Base-by-base conservation (phyloP, 2,888 invertebrate species). In the Choreutis nemorana region DNA sequence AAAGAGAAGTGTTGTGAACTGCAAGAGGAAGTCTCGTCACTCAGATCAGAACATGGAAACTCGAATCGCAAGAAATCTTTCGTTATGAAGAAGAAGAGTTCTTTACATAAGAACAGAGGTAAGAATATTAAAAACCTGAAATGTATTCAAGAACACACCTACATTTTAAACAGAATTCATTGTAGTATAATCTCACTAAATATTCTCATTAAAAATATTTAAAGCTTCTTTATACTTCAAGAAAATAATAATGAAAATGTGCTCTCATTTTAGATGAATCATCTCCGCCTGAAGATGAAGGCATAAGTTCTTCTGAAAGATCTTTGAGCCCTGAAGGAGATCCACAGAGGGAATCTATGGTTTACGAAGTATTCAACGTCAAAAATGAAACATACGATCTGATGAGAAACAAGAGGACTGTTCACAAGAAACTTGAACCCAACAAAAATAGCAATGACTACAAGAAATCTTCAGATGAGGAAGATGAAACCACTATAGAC, bases 271-370 rank as follows among this genome's bases (percentile, higher is more conserved):
- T 51, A 84, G 84, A 80, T 47, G 84, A 83, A 49, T 87, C 87
- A 23, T 88, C 90, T 4, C 90, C 91, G 40, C 89, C 89, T 21
- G 91, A 92, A 67, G 92, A 92, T 51, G 92, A 92, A 78, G 92
- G 92, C 4, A 93, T 93, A 41, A 91, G 91, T 49, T 91, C 91
- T 5, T 91, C 91, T 0, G 92, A 92, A 55, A 79, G 87, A 41
- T 90, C 90, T 22, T 71, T 89, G 23, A 89, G 88, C 35, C 90
- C 90, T 1, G 89, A 89, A 51, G 83, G 84, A 16, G 84, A 84
- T 37, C 64, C 75, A 1, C 84, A 84, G 54, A 65, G 82, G 37
- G 83, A 84, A 38, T 75, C 83, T 0, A 72, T 83, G 56, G 78
- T 84, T 2, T 85, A 84, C 46, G 84, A 85, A 59, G 73, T 84